Percentiles rank a stretch among this genome's conserved stretches.
Evolutionary conservation across 2,797 vertebrate genomes (phyloP).

Genomic region (Serranus cabrilla): DNA sequence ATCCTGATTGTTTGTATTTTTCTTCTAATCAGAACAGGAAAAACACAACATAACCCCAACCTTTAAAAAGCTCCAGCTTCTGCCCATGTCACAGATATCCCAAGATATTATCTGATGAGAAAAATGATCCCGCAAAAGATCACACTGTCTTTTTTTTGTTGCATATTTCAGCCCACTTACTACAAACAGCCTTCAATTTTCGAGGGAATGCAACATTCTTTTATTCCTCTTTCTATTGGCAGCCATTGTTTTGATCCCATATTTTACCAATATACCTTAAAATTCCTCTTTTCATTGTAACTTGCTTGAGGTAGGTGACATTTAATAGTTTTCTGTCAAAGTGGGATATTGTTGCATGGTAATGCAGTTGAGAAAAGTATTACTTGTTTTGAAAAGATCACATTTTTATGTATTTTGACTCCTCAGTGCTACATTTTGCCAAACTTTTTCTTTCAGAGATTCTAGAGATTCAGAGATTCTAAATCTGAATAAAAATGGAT

Average conservation of each 20-base stretch:
- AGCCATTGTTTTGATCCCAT: not conserved
- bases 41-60: not conserved
- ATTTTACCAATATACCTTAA: not conserved
- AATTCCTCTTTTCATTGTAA: not conserved
- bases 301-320: not conserved
- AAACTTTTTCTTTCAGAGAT: no score
- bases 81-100: not conserved
- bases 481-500: no score
- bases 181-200: not conserved
- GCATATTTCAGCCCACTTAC: not conserved
- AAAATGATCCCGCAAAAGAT: not conserved
- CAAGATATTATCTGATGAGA: not conserved
- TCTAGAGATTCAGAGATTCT: no score
- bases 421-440: no score
- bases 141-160: not conserved
- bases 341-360: not conserved
- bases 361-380: not conserved
- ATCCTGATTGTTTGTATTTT: not conserved
- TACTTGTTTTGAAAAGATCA: no score
- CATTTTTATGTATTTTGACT: no score
- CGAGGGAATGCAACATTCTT: not conserved
- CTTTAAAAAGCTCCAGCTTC: not conserved
- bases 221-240: not conserved
- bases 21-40: not conserved
- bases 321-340: not conserved